Percentiles rank a stretch among this genome's conserved stretches.
Conservation (phyloP, 2,888 invertebrate genomes). For the Tetragnatha montana region DNA sequence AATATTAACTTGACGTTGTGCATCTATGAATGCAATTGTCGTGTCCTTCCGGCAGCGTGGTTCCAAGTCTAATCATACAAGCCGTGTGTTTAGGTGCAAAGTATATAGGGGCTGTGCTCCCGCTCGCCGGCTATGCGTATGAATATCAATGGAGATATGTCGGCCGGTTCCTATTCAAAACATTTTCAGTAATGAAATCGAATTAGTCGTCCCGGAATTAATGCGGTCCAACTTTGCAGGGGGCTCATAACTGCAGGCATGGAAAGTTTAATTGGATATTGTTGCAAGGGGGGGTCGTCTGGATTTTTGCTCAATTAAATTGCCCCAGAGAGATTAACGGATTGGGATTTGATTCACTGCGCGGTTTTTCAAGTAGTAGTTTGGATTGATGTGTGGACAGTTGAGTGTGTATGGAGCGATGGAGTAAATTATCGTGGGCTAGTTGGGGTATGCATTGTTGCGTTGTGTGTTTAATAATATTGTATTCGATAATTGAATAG, state of each 20-base stretch:
- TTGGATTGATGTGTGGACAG: too few relatives aligned
- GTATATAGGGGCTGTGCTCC: conserved; percentile 12
- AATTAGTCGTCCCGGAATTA: conserved; percentile 46
- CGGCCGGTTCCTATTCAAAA: conserved; percentile 55
- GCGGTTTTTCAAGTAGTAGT: too few relatives aligned
- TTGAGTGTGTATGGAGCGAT: too few relatives aligned
- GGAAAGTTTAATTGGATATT: not conserved
- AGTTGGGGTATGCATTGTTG: too few relatives aligned
- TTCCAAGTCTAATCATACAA: conserved; percentile 60
- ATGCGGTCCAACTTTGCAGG: conserved; percentile 4
- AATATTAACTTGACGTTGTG: conserved; percentile 69
- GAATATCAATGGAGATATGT: conserved; percentile 48
- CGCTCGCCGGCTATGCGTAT: conserved; percentile 14
- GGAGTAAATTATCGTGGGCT: too few relatives aligned
- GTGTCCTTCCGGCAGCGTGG: conserved; percentile 58
- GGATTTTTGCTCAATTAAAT: too few relatives aligned
- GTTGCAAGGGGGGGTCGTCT: not conserved
- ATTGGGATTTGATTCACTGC: too few relatives aligned
- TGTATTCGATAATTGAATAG: too few relatives aligned
- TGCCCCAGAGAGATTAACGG: too few relatives aligned
- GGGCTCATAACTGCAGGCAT: not conserved
- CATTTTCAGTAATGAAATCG: conserved; percentile 38
- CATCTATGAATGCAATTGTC: conserved; percentile 70
- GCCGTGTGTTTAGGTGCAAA: conserved; percentile 56
- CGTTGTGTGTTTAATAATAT: too few relatives aligned